Conservation (phyloP, 2,888 invertebrate species). For the Selenia dentaria region DNA sequence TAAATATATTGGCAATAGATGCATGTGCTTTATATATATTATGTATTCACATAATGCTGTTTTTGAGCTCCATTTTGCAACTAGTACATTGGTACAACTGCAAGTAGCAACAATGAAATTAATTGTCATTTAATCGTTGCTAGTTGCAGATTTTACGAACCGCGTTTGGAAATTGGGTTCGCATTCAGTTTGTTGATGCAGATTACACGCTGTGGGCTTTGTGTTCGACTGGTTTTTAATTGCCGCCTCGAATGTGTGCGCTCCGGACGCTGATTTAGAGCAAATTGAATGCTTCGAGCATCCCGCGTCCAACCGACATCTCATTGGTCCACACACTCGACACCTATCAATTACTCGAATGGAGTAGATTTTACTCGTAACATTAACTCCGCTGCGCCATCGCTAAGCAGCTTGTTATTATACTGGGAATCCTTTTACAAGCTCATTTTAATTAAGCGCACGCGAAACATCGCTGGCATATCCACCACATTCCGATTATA, state of each 20-base stretch:
- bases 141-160: constrained; percentile 39
- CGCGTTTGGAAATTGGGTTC: constrained; percentile 52
- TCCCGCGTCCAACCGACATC: constrained; percentile 51
- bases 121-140: constrained; percentile 39
- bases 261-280: constrained; percentile 65
- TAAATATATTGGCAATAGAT: too few relatives aligned
- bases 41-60: too few relatives aligned
- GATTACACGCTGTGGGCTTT: constrained; percentile 61
- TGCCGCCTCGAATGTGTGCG: constrained; percentile 47
- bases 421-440: constrained; percentile 45
- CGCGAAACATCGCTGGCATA: constrained; percentile 39
- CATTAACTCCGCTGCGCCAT: constrained; percentile 36
- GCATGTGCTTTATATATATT: too few relatives aligned
- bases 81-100: too few relatives aligned
- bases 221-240: constrained; percentile 65
- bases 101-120: too few relatives aligned
- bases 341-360: constrained; percentile 65
- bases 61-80: too few relatives aligned
- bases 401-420: constrained; percentile 50
- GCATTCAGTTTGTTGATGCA: constrained; percentile 56
- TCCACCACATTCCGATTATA: constrained; percentile 36
- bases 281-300: constrained; percentile 68
- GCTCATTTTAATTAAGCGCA: constrained; percentile 43
- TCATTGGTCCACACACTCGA: constrained; percentile 54
- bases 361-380: constrained; percentile 48